Percentiles rank a stretch among this genome's conserved stretches.
Conservation (phyloP, 2,888 invertebrate genomes). For the Empis stercorea region DNA sequence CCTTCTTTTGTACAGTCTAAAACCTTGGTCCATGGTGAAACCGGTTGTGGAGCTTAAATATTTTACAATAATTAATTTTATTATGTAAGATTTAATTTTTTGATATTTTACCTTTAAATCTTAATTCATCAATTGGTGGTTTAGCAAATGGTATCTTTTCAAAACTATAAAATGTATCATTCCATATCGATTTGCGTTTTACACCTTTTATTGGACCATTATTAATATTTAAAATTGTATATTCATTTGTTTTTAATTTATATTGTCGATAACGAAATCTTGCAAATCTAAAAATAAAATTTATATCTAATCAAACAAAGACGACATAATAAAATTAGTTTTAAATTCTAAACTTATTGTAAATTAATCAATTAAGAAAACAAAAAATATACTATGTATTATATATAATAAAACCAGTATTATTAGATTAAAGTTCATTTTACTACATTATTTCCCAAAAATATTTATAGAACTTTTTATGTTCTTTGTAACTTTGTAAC, state of each 20-base stretch:
- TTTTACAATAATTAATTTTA: too few species aligned
- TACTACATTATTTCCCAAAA: too few species aligned
- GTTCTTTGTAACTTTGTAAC: too few species aligned
- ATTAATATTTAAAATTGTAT: slow-evolving; percentile 23
- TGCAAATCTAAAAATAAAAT: neutral
- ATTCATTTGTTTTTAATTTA: slow-evolving; percentile 22
- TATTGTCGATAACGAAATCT: neutral
- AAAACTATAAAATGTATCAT: slow-evolving; percentile 27
- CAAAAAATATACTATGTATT: too few species aligned
- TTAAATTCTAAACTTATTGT: too few species aligned
- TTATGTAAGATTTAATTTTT: too few species aligned
- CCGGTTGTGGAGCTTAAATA: slow-evolving; percentile 36
- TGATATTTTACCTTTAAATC: slow-evolving; percentile 14
- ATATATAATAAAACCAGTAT: too few species aligned
- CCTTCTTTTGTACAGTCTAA: slow-evolving; percentile 33
- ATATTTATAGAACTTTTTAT: too few species aligned
- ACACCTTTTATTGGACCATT: slow-evolving; percentile 30
- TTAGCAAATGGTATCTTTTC: slow-evolving; percentile 32
- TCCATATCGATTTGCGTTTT: slow-evolving; percentile 29
- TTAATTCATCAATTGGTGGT: slow-evolving; percentile 28
- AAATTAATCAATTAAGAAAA: too few species aligned
- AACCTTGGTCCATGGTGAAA: slow-evolving; percentile 33
- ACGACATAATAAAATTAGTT: too few species aligned
- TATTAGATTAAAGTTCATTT: too few species aligned
- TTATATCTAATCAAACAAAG: neutral